phyloP scores from a whole-genome alignment of 92 coral and sea anemone species.

The Porites evermanni region DNA sequence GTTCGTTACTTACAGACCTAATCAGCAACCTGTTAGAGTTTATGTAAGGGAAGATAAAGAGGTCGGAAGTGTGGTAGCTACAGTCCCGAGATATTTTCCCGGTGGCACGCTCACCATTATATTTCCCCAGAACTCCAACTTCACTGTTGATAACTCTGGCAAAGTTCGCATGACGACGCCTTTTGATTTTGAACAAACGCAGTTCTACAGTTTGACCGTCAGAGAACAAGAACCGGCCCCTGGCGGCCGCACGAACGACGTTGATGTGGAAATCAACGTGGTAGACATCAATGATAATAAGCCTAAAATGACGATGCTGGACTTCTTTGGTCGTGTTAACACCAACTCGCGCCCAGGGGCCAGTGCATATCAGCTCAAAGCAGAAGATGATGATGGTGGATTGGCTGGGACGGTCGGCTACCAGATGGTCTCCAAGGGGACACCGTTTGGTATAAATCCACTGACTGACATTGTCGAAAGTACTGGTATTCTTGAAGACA shows the following conservation, averaged over 20 bases:
- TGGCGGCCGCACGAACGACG: conserved; percentile 65
- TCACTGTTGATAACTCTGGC: conserved; percentile 80
- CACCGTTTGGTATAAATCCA: conserved; percentile 86
- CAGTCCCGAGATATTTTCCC: conserved; percentile 89
- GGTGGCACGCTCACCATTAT: conserved; percentile 83
- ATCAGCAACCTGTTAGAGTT: conserved; percentile 93
- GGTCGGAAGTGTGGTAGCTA: conserved; percentile 70
- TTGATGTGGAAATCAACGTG: conserved; percentile 84
- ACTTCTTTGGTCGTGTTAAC: conserved; percentile 79
- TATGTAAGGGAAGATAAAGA: conserved; percentile 77
- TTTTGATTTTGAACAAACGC: conserved; percentile 80
- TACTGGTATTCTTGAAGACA: conserved; percentile 52
- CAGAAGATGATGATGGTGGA: conserved; percentile 85
- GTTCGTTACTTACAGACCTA: conserved; percentile 82
- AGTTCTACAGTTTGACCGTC: conserved; percentile 79
- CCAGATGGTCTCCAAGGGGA: conserved; percentile 52
- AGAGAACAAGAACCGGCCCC: conserved; percentile 78
- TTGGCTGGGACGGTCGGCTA: conserved; percentile 79
- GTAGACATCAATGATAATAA: conserved; percentile 88
- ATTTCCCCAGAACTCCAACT: conserved; percentile 77
- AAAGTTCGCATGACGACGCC: conserved; percentile 55
- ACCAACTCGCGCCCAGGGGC: conserved; percentile 87
- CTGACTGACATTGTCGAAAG: conserved; percentile 71
- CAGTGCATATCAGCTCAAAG: conserved; percentile 83
- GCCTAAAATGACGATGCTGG: conserved; percentile 79